Percentiles rank a stretch among this genome's conserved stretches.
phyloP scores from a whole-genome alignment of 2,888 invertebrate species.

The Drosophila meridiana region DNA sequence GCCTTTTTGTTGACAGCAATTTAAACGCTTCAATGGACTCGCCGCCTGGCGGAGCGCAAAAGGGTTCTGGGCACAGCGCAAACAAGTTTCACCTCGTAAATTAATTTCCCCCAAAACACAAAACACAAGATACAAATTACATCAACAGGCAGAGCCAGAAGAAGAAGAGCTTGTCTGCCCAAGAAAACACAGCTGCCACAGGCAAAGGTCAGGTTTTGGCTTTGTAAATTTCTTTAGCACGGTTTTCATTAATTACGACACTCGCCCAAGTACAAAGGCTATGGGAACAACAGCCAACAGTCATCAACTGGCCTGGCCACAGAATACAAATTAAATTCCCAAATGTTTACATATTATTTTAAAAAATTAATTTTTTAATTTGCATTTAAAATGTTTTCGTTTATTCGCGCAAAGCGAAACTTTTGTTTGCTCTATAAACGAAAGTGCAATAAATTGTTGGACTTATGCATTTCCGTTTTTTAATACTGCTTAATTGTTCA shows the following conservation, averaged over 20 bases:
- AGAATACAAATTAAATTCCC: conserved; percentile 48
- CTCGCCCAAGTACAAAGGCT: conserved; percentile 7
- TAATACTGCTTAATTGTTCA: conserved; percentile 1
- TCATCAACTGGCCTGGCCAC: conserved; percentile 26
- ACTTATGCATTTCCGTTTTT: conserved; percentile 3
- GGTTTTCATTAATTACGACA: conserved; percentile 33
- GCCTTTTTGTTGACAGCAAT: conserved; percentile 81
- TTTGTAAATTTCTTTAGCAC: conserved; percentile 11
- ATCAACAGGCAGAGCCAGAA: too few species aligned
- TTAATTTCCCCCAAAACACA: conserved; percentile 66
- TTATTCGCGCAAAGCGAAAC: conserved; percentile 29
- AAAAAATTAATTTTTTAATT: background rate
- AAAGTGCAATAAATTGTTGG: conserved; percentile 35
- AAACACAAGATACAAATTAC: conserved; percentile 65
- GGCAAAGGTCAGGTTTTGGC: conserved; percentile 43
- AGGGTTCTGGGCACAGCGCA: conserved; percentile 66
- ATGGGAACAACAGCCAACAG: conserved; percentile 13
- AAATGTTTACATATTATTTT: background rate
- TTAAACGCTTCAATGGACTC: conserved; percentile 78
- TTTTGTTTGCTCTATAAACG: conserved; percentile 37
- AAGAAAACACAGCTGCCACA: conserved; percentile 14
- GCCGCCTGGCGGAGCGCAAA: conserved; percentile 55
- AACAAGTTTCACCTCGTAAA: conserved; percentile 79
- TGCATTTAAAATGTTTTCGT: conserved; percentile 17
- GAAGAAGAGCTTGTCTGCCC: background rate